These are phyloP conservation scores for Candidula unifasciata DNA, from an alignment of 2,888 invertebrate species.

Conservation along the genomic window DNA sequence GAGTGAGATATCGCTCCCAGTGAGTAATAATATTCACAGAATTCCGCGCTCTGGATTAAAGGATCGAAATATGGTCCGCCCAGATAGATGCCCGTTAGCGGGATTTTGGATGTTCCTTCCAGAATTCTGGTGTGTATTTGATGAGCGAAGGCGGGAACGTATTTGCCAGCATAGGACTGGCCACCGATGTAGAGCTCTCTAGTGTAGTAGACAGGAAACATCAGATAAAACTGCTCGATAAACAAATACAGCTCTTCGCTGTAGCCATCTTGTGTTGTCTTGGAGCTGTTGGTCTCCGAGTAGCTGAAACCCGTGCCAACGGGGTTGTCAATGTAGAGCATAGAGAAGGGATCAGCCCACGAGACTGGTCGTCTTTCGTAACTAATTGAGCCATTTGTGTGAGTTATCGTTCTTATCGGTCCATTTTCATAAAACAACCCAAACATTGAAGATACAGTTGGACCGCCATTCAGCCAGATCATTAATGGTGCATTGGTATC, in stretches of 20 bases:
- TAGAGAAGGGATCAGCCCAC: conserved; percentile 47
- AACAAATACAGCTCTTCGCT: conserved; percentile 86
- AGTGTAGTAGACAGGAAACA: conserved; percentile 86
- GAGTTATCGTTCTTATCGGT: background rate
- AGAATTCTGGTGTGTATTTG: conserved; percentile 68
- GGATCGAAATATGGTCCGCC: conserved; percentile 76
- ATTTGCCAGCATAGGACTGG: conserved; percentile 83
- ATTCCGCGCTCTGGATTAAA: conserved; percentile 54
- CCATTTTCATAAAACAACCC: conserved; percentile 56
- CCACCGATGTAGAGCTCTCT: conserved; percentile 92
- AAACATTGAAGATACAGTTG: conserved; percentile 77
- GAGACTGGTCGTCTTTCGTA: background rate
- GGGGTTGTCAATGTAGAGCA: conserved; percentile 83
- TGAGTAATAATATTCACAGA: background rate
- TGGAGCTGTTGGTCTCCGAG: conserved; percentile 81
- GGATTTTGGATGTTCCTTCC: conserved; percentile 58
- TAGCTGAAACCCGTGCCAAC: conserved; percentile 93
- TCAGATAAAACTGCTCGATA: conserved; percentile 86
- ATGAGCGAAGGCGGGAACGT: conserved; percentile 84
- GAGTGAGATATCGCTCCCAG: background rate
- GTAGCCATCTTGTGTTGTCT: conserved; percentile 83
- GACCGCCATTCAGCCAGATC: conserved; percentile 79
- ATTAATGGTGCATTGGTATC: conserved; percentile 74
- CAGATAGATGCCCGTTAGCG: conserved; percentile 73
- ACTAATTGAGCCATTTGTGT: background rate